Evolutionary conservation across 2,113 vertebrate genomes (phyloP).

Genomic region (Accipiter virgatus): DNA sequence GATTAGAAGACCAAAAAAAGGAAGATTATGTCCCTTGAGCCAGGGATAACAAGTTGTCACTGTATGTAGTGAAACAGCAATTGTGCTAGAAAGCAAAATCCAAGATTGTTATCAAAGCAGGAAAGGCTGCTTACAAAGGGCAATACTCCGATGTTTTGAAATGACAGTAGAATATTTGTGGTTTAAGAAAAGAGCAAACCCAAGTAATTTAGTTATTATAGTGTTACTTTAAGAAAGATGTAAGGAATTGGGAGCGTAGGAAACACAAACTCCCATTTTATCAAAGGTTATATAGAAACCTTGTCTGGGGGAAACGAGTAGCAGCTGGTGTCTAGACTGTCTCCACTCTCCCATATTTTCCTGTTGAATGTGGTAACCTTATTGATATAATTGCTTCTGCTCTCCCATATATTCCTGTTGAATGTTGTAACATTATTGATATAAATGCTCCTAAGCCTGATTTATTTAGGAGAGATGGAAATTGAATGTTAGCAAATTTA

Average conservation of each 20-base stretch:
- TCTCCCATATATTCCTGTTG: not conserved
- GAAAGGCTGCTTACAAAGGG: not conserved
- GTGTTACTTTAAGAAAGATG: not conserved
- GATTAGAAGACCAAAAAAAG: not conserved
- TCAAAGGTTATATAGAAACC: not conserved
- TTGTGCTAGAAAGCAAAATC: not conserved
- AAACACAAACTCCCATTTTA: not conserved
- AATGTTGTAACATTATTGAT: not conserved
- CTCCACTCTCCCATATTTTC: not conserved
- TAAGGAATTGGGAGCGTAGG: not conserved
- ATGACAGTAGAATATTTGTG: not conserved
- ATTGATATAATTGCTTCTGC: not conserved
- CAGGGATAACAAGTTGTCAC: not conserved
- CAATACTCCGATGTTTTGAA: not conserved
- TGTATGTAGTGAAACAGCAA: not conserved
- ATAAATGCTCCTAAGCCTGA: not conserved
- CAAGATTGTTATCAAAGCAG: not conserved
- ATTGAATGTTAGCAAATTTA: not conserved
- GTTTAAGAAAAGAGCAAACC: not conserved
- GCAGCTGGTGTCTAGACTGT: not conserved
- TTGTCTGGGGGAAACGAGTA: not conserved
- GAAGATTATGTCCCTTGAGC: not conserved
- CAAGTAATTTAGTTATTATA: not conserved
- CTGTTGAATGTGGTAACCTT: not conserved
- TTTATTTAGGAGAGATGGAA: not conserved